Evolutionary conservation across 2,797 vertebrate species (phyloP), one percentile per base, ranked within the genome.

Genomic region (Lates japonicus): DNA sequence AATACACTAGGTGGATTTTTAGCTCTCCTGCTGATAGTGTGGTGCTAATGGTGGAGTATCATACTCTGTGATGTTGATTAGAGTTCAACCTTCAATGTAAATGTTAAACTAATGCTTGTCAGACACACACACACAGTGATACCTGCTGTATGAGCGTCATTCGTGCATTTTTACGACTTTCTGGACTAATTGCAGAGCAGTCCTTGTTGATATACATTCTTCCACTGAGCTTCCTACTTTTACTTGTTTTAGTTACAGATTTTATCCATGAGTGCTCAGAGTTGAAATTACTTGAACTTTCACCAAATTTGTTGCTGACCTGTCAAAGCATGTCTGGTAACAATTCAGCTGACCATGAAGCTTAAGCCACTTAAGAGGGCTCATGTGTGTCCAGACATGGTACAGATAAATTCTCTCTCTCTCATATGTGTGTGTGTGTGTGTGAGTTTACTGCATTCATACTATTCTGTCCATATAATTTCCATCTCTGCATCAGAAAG

Each of bases 1-100:
- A 82, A 83, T 74, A 61, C 82, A 76, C 51, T 74, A 74, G 35
- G 41, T 80, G 91, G 86, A 90, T 77, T 74, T 87, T 89, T 80
- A 46, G 57, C 75, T 89, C 63, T 70, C 73, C 44, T 44, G 81
- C 57, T 80, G 82, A 84, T 83, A 76, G 68, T 58, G 20, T 25
- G 49, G 25, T 10, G 22, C 46, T 74, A 74, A 64, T 62, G 78
- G 42, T 70, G n/a, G 67, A 67, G n/a, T 66, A 52, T 46, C 25
- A 29, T 76, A 39, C 58, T 81, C 55, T 71, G 51, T 58, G 25
- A 44, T 81, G 49, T 62, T 76, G 79, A 83, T 75, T 76, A 75
- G 55, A 78, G 78, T 83, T 82, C 80, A 89, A 35, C 12, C 19
- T 61, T 70, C 39, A 61, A 51, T 79, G 65, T 58, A 41, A 63